Base-by-base conservation (phyloP, 2,888 invertebrate genomes). In the Catonia carolina region DNA sequence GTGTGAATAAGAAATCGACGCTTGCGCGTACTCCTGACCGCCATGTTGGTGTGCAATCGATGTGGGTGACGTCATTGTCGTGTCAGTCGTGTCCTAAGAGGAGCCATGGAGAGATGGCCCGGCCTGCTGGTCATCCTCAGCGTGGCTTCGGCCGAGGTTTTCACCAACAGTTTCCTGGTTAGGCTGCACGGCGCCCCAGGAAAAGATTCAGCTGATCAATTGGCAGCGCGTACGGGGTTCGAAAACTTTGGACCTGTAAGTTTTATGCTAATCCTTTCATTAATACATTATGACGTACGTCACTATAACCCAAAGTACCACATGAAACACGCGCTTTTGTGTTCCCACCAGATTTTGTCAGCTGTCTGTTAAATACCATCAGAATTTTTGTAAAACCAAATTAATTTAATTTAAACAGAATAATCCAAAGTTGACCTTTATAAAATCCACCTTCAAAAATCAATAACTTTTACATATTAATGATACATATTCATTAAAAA, bases 121-220 rank as follows among this genome's bases (percentile, higher is more conserved):
- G 45, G 52, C 56, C 27, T 58, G 41, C 14, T 52, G n/a, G 53
- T 64, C 41, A 57, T 50, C 18, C 63, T 61, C 52, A 56, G 53
- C 20, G 58, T 62, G 10, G 68, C 67, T 56, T 67, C 65, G 48
- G 69, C 69, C 66, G 85, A 91, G 71, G 84, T 98, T 68, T 93
- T 94, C 78, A 97, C 96, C 72, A 97, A 96, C 76, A 88, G 91
- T 56, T 98, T 98, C 79, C 81, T 93, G 72, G 96, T 98, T 67
- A 83, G 86, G 67, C 86, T 96, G 75, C 84, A 84, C 70, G 80
- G 87, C 65, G 85, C 87, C 61, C 83, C 89, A 60, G 84, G 84
- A 58, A 83, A 81, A 66, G 79, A 83, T 17, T 79, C 86, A 69
- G 97, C 93, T 52, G 85, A 85, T 71, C 74, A 79, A 65, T 81